These are phyloP conservation scores for Sylvia atricapilla DNA, from an alignment of 2,113 vertebrate species.

Conservation along the genomic window DNA sequence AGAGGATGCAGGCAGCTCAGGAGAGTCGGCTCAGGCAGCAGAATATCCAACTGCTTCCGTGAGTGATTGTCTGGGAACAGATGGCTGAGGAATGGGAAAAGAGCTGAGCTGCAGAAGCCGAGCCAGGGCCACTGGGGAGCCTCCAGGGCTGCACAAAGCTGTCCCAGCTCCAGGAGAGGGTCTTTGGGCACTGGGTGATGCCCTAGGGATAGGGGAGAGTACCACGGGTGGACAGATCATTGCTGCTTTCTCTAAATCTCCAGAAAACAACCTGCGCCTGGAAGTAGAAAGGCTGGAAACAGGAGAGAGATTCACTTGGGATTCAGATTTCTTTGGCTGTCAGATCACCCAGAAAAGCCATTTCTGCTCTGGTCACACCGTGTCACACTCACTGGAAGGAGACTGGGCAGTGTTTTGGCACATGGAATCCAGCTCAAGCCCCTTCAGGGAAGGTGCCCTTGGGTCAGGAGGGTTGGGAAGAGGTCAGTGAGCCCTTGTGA, in stretches of 20 bases:
- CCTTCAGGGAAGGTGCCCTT: not conserved
- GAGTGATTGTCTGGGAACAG: not conserved
- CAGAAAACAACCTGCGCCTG: not conserved
- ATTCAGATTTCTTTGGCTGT: not conserved
- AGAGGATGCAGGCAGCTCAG: not conserved
- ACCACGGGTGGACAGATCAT: not conserved
- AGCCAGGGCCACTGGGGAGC: fast-evolving
- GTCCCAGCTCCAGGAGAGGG: fast-evolving
- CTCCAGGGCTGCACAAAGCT: not conserved
- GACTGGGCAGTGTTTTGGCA: fast-evolving
- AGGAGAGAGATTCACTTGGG: fast-evolving
- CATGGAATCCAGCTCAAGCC: not conserved
- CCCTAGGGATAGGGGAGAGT: fast-evolving
- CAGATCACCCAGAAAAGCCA: not conserved
- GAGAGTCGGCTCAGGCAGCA: not conserved
- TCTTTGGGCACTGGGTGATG: fast-evolving
- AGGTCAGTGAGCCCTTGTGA: not conserved
- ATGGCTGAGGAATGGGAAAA: not conserved
- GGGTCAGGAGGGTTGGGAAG: fast-evolving
- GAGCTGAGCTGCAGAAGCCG: not conserved
- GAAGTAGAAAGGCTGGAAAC: not conserved
- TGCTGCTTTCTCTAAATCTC: not conserved
- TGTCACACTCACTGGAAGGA: not conserved
- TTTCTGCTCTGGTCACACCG: not conserved
- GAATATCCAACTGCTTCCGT: not conserved